Evolutionary conservation across 2,888 invertebrate genomes (phyloP), one percentile per base, ranked within the genome.

Genomic region (Chrysolina haemoptera): DNA sequence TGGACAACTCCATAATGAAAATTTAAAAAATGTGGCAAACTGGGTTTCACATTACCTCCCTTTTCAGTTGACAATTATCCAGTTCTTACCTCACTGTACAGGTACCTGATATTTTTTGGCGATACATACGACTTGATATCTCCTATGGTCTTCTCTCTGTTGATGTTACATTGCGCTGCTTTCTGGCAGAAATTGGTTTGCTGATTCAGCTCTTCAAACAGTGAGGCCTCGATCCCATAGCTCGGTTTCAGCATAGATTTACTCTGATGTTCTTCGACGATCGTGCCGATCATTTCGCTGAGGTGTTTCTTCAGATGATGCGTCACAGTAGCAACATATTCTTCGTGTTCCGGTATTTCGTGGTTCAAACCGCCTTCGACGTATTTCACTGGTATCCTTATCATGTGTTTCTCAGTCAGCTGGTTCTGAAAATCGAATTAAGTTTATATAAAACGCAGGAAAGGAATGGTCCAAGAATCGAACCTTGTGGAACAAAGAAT

Each of bases 101-200:
- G 1, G 27, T 35, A 35, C 35, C 35, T 35, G 35, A 35, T 35
- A 35, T 53, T 1, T n/a, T 18, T 14, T 20, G 43, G 10, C 1
- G 5, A 41, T 43, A 90, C 89, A 90, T 89, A 92, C 93, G 91
- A 90, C 89, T 93, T 90, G 82, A 93, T 90, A 87, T 91, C 90
- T 85, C 92, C 89, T 79, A 95, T 90, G 73, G 93, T 90, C 85
- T 92, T 90, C 85, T 94, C 91, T 84, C 94, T 86, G 86, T 93
- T 92, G 83, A 94, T 89, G 84, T 93, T 93, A 88, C 93, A 91
- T 86, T 93, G 91, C 77, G 92, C 91, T 77, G 93, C 91, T 85
- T 92, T 90, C 88, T 94, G 92, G 86, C 95, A 92, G 89, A 94
- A 92, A 81, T 91, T 89, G 69, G 93, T 90, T 87, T 96, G 94